Evolutionary conservation across 2,113 vertebrate species (phyloP).

Genomic region (Poeciliopsis prolifica): DNA sequence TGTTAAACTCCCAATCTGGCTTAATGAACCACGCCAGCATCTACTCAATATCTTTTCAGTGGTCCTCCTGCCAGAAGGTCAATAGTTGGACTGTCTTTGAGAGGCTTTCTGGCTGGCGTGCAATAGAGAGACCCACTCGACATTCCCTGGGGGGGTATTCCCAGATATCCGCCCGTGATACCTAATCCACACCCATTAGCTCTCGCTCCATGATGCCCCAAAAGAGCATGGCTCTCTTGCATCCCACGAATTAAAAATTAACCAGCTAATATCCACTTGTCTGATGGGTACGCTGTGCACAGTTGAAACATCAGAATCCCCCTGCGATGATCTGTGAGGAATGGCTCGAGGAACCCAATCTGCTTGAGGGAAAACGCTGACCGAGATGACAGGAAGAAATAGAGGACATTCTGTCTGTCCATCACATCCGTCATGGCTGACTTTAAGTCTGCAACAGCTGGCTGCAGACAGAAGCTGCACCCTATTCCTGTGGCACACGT

Average conservation of each 20-base stretch:
- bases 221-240: slow-evolving; percentile 69
- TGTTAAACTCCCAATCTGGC: slow-evolving; percentile 63
- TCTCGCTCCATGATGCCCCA: slow-evolving; percentile 69
- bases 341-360: slow-evolving; percentile 75
- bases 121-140: slow-evolving; percentile 71
- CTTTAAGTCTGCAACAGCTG: slow-evolving; percentile 44
- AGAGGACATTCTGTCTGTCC: slow-evolving; percentile 60
- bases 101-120: slow-evolving; percentile 75
- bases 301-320: slow-evolving; percentile 81
- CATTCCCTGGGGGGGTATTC: slow-evolving; percentile 70
- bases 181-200: slow-evolving; percentile 82
- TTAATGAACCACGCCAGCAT: slow-evolving; percentile 71
- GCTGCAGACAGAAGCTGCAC: slow-evolving; percentile 46
- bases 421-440: slow-evolving; percentile 64
- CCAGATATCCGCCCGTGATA: slow-evolving; percentile 81
- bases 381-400: slow-evolving; percentile 66
- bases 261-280: slow-evolving; percentile 84
- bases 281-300: slow-evolving; percentile 68
- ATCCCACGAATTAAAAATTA: slow-evolving; percentile 85
- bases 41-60: slow-evolving; percentile 73
- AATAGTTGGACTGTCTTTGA: slow-evolving; percentile 79
- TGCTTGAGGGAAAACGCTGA: slow-evolving; percentile 72
- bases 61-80: slow-evolving; percentile 70
- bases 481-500: slow-evolving; percentile 43
- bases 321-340: slow-evolving; percentile 64